A percentile compares a stretch with the other conserved stretches of the same genome.
Conservation (phyloP, 2,797 vertebrate genomes). For the Urocyon cinereoargenteus region DNA sequence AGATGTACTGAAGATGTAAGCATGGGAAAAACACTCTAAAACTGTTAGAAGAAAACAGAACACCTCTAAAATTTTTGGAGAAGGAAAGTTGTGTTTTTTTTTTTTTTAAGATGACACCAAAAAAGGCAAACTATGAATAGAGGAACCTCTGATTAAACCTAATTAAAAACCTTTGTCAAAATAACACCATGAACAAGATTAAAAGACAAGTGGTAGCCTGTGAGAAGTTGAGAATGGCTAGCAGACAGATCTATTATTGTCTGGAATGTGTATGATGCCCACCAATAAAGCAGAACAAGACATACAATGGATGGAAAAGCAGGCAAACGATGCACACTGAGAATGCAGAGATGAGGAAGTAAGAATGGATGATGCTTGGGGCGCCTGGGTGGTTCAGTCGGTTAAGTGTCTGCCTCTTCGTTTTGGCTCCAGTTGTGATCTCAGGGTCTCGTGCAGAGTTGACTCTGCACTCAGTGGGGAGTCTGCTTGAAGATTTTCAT, state of each 20-base stretch:
- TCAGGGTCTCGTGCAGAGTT: fast-evolving
- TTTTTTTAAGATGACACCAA: neutral
- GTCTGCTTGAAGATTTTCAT: neutral
- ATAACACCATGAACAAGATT: slow-evolving; percentile 18
- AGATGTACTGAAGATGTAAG: neutral
- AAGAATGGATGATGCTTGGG: neutral
- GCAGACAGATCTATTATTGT: neutral
- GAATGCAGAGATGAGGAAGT: slow-evolving; percentile 29
- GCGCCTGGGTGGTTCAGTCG: neutral
- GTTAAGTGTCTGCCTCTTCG: neutral
- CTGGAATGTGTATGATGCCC: neutral
- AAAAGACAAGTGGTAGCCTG: slow-evolving; percentile 6
- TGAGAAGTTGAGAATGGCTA: neutral
- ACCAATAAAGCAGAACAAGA: neutral
- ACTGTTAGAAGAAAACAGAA: slow-evolving; percentile 32
- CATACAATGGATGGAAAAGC: neutral
- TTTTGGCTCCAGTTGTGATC: neutral
- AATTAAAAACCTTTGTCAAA: slow-evolving; percentile 65
- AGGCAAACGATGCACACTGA: neutral
- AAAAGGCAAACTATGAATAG: slow-evolving; percentile 38
- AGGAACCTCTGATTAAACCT: slow-evolving; percentile 25
- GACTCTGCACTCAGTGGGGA: neutral
- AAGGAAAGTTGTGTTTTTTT: neutral
- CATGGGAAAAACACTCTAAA: neutral
- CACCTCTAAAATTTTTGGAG: slow-evolving; percentile 15